phyloP scores from a whole-genome alignment of 2,888 invertebrate species.

The Apotomis capreana region DNA sequence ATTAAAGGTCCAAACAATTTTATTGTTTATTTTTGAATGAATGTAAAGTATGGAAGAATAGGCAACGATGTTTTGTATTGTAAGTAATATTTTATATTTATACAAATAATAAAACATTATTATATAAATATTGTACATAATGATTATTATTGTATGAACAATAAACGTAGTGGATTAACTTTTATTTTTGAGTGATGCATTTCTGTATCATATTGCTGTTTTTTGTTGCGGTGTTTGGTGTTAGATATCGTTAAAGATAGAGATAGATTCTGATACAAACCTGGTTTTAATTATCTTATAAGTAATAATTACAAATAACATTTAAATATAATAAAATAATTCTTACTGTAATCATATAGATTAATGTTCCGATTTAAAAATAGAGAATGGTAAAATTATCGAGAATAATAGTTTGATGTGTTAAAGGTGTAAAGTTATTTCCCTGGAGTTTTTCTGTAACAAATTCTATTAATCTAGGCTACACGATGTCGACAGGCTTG shows the following conservation, averaged over 20 bases:
- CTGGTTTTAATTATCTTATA: background rate
- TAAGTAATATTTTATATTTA: conserved; percentile 56
- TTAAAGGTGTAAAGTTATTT: conserved; percentile 36
- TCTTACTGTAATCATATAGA: conserved; percentile 21
- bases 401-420: conserved; percentile 36
- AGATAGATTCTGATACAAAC: conserved; percentile 60
- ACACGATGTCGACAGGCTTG: conserved; percentile 34
- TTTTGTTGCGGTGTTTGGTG: conserved; percentile 78
- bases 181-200: conserved; percentile 56
- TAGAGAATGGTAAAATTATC: conserved; percentile 12
- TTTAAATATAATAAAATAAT: conserved; percentile 29
- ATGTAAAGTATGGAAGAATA: conserved; percentile 21
- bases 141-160: conserved; percentile 45
- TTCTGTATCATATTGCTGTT: conserved; percentile 67
- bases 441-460: conserved; percentile 18
- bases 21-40: conserved; percentile 8
- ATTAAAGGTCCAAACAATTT: background rate
- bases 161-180: conserved; percentile 46
- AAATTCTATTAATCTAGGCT: conserved; percentile 26
- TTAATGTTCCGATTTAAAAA: conserved; percentile 6
- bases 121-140: conserved; percentile 47
- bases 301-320: conserved; percentile 10
- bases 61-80: conserved; percentile 52
- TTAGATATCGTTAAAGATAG: conserved; percentile 54
- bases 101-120: conserved; percentile 51